Evolutionary conservation across 92 coral and sea anemone species (phyloP), one percentile per base, ranked within the genome.

Genomic region (Zoanthus solanderi): DNA sequence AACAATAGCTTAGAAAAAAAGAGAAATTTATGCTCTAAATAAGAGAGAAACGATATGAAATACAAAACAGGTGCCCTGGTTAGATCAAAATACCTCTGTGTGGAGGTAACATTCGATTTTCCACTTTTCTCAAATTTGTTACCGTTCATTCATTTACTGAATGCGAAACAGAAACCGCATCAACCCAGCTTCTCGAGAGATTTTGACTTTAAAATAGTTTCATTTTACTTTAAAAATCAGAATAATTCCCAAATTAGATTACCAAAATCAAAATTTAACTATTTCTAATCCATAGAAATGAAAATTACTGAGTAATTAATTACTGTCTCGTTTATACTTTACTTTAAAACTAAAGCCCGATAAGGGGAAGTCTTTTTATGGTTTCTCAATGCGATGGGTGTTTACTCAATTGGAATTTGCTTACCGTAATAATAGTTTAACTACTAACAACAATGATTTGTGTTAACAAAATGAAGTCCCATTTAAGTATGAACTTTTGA

Each of bases 391-490:
- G 53, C 65, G 31, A 52, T 29, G 10, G 18, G 0, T 52, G 29
- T 29, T 17, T 16, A 15, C 34, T 16, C 28, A 77, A 30, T 29
- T 34, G 82, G 82, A 34, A 30, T 69, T 30, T 17, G 28, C 31
- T 13, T 48, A 77, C 82, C 42, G 2, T 28, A 53, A 53, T 77
- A 12, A 28, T 28, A 23, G 31, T 12, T 6, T 6, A 31, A 15
- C 23, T 15, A 5, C 47, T 37, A 80, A 63, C 42, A 44, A 61
- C 31, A 15, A 6, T 37, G 57, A 50, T 15, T 47, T 45, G 56
- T 13, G 61, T 67, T 45, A 80, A 46, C 85, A 47, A 81, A 81
- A 67, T 45, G 28, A 66, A 47, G 32, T 66, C 75, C 23, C 75
- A n/a, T 47, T 48, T 13, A 81, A 81, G 12, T 66, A n/a, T 7